Conservation (phyloP, 1,140 invertebrate species). For the silkworm (Bombyx mori) region ASM3026992v2 NC_085124.1:892001-892500, state of each 20-base stretch:
- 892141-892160: conserved; percentile 82
- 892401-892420: no score
- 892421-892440: no score
- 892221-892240: conserved; percentile 83
- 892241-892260: conserved; percentile 87
- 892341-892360: no score
- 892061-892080: no score
- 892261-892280: conserved; percentile 77
- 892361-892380: no score
- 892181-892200: conserved; percentile 79
- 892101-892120: conserved; percentile 22
- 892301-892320: conserved; percentile 78
- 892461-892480: no score
- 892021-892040: no score
- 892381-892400: no score
- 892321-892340: conserved; percentile 74
- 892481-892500: no score
- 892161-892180: conserved; percentile 77
- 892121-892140: conserved; percentile 91
- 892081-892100: background rate
- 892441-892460: no score
- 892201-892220: conserved; percentile 86
- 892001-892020: background rate
- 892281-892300: conserved; percentile 78
- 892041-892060: no score